Evolutionary conservation across 2,113 vertebrate genomes (phyloP), one percentile per base, ranked within the genome.

Genomic region (Morone saxatilis): DNA sequence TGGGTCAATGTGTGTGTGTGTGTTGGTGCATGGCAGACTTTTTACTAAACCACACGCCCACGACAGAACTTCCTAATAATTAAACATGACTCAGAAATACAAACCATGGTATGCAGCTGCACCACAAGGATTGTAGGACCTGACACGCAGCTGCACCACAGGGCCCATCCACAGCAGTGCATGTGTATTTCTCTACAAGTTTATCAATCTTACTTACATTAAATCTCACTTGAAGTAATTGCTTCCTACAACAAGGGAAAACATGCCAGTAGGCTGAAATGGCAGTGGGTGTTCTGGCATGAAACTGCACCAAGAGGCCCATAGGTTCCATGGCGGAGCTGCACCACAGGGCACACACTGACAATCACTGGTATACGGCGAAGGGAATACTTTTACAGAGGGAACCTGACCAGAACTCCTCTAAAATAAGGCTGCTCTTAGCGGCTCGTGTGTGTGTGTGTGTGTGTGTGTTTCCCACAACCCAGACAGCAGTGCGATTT

Each of bases 401-500:
- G 50, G 54, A 81, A 88, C 78, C 85, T 89, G 84, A 92, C 89
- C 87, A 86, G 85, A 86, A 77, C 40, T 54, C 60, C 73, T 90
- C 86, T 85, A 88, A 93, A 94, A 92, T 87, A 91, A 87, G 89
- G 78, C 91, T 87, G 86, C 66, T 82, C 71, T 94, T 78, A 87
- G 90, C 62, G 74, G 77, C 79, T 80, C 71, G 51, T 85, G 77
- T 76, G 66, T 69, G 72, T 76, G 57, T 66, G 19, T 62, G 57
- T 73, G 48, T 65, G 45, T 62, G 76, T 72, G 66, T 57, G 41
- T 89, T 91, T 91, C 87, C 89, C 88, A 88, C 90, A 92, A 85
- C 76, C 91, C 89, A 89, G 91, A 91, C 93, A n/a, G 87, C 86
- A 90, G 91, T 88, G 92, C 75, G 91, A 94, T 92, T 94, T 88